phyloP scores from a whole-genome alignment of 2,888 invertebrate genomes.

The Dolichomitus sp. region DNA sequence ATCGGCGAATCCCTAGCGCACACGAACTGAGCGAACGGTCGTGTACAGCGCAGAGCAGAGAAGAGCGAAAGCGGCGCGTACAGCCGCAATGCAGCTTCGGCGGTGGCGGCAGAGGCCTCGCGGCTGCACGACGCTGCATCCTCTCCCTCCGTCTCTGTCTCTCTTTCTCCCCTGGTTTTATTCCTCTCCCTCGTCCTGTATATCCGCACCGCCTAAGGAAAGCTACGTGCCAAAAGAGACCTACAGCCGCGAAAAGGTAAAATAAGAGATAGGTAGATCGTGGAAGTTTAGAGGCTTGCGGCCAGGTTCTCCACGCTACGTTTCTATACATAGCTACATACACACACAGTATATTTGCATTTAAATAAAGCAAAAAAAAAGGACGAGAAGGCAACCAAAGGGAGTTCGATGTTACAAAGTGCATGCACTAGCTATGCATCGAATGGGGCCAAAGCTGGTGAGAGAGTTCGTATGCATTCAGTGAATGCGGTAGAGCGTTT shows the following conservation, averaged over 20 bases:
- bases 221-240: slow-evolving; percentile 61
- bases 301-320: not conserved
- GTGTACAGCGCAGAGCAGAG: slow-evolving; percentile 36
- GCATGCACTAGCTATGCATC: slow-evolving; percentile 23
- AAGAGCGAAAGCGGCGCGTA: slow-evolving; percentile 64
- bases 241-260: slow-evolving; percentile 46
- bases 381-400: slow-evolving; percentile 7
- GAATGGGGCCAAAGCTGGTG: slow-evolving; percentile 32
- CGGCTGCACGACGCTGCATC: slow-evolving; percentile 57
- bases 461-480: slow-evolving; percentile 22
- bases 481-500: slow-evolving; percentile 16
- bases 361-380: slow-evolving; percentile 21
- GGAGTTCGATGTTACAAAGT: slow-evolving; percentile 47
- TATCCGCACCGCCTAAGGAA: slow-evolving; percentile 61
- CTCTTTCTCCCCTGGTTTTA: slow-evolving; percentile 12
- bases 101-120: slow-evolving; percentile 64
- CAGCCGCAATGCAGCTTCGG: slow-evolving; percentile 69
- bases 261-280: slow-evolving; percentile 16
- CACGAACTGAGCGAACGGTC: slow-evolving; percentile 40
- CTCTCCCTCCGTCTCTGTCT: slow-evolving; percentile 20
- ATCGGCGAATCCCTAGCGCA: slow-evolving; percentile 61
- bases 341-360: slow-evolving; percentile 24
- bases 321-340: not conserved
- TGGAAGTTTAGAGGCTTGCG: slow-evolving; percentile 24
- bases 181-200: slow-evolving; percentile 22